Evolutionary conservation across 2,113 vertebrate species (phyloP), one percentile per base, ranked within the genome.

Genomic region (Pedetes capensis): DNA sequence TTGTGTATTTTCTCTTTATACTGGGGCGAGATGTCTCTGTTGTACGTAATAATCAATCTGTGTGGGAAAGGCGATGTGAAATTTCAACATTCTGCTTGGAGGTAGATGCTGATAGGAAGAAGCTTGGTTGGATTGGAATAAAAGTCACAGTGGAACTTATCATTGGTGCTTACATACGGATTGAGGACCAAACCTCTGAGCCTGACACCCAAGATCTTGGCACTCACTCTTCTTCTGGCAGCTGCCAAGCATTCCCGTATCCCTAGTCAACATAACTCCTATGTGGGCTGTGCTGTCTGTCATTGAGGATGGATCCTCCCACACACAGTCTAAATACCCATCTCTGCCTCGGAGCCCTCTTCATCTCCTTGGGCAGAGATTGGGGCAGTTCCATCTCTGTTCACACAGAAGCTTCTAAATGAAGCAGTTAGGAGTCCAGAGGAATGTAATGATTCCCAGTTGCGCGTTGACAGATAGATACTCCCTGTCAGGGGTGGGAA

Each of bases 231-330:
- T 79, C 29, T 86, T 11, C 66, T 34, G 6, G 39, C 20, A 34
- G 68, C 49, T 89, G 27, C 7, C 6, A 3, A 0, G 3, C 4
- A 1, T 34, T 6, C 4, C 71, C 39, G 0, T 12, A 11, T 63
- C 37, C 29, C 12, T 29, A 49, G 55, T 59, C 49, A 59, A 0
- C 42, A 39, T 18, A n/a, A 66, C 32, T 76, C 25, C 7, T 5
- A 12, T 8, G 1, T 39, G 55, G 47, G 20, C 81, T 49, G 32
- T 47, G 39, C 57, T 12, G 0, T 74, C 64, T 76, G 44, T 57
- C 42, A 42, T 29, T 1, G 0, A 6, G 2, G n/a, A 8, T 22
- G 47, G 49, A 27, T 47, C 51, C 29, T 74, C 82, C n/a, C 29
- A 25, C 5, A 34, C 17, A 14, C n/a, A 75, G 51, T 23, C 39